phyloP scores from a whole-genome alignment of 1,140 invertebrate genomes.

The Papilio dardanus region DNA sequence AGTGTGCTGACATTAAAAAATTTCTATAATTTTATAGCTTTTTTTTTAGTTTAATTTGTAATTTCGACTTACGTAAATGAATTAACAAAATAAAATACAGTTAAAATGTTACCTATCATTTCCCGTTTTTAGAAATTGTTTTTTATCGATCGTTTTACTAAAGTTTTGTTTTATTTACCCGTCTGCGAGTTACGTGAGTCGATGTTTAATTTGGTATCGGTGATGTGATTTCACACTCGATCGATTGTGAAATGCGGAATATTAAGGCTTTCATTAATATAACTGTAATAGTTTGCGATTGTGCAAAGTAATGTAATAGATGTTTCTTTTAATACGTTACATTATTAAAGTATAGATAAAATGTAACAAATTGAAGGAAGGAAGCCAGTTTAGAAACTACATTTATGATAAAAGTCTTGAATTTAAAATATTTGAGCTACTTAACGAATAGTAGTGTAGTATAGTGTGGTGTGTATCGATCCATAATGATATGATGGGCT shows the following conservation, averaged over 20 bases:
- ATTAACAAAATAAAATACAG: neutral
- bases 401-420: no score
- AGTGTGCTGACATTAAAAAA: neutral
- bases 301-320: conserved; percentile 20
- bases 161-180: conserved; percentile 35
- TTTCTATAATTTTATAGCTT: neutral
- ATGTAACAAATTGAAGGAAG: neutral
- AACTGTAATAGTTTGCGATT: conserved; percentile 30
- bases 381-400: no score
- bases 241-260: conserved; percentile 50
- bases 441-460: no score
- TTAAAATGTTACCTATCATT: neutral
- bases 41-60: neutral
- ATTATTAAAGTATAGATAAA: conserved; percentile 1
- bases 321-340: conserved; percentile 24
- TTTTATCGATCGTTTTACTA: neutral
- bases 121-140: neutral
- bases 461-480: no score
- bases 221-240: conserved; percentile 70
- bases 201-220: conserved; percentile 58
- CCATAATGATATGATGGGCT: no score
- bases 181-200: conserved; percentile 46
- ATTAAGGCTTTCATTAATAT: conserved; percentile 50
- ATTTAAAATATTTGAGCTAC: no score
- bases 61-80: neutral